phyloP scores from a whole-genome alignment of 1,140 invertebrate genomes.

The Proctacanthus coquilletti region DNA sequence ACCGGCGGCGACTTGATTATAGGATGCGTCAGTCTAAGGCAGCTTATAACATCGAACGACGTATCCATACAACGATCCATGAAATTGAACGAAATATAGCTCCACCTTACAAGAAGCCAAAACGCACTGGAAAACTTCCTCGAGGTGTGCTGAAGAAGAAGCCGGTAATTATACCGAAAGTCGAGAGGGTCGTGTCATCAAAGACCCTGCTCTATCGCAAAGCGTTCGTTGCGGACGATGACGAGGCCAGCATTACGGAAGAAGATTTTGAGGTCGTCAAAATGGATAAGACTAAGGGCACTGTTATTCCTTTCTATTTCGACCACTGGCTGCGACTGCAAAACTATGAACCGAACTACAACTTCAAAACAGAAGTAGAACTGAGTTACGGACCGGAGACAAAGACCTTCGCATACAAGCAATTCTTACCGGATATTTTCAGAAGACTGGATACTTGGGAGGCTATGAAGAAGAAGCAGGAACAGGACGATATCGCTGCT shows the following conservation, averaged over 20 bases:
- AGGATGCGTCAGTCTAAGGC: conserved; percentile 16
- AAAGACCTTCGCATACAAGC: conserved; percentile 13
- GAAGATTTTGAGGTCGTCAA: too few relatives aligned
- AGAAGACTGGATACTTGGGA: conserved; percentile 17
- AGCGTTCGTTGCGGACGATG: conserved; percentile 12
- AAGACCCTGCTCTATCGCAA: conserved; percentile 20
- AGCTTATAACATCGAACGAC: conserved; percentile 19
- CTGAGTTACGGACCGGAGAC: conserved; percentile 19
- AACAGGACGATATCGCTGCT: conserved; percentile 23
- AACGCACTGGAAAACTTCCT: conserved; percentile 14
- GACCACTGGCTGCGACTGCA: conserved; percentile 27
- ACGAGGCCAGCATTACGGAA: too few relatives aligned
- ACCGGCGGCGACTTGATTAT: conserved; percentile 16
- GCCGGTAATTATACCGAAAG: not conserved
- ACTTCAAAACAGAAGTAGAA: conserved; percentile 25
- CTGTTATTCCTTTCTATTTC: conserved; percentile 27
- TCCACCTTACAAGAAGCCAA: conserved; percentile 17
- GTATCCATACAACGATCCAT: conserved; percentile 23
- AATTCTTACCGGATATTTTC: conserved; percentile 18
- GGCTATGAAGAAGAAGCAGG: conserved; percentile 11
- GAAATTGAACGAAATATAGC: conserved; percentile 21
- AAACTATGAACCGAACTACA: conserved; percentile 26
- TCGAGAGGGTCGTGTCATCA: conserved; percentile 11
- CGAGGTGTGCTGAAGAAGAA: conserved; percentile 14
- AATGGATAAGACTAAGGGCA: too few relatives aligned